Evolutionary conservation across 2,888 invertebrate species (phyloP).

Genomic region (Cephus pulcher): DNA sequence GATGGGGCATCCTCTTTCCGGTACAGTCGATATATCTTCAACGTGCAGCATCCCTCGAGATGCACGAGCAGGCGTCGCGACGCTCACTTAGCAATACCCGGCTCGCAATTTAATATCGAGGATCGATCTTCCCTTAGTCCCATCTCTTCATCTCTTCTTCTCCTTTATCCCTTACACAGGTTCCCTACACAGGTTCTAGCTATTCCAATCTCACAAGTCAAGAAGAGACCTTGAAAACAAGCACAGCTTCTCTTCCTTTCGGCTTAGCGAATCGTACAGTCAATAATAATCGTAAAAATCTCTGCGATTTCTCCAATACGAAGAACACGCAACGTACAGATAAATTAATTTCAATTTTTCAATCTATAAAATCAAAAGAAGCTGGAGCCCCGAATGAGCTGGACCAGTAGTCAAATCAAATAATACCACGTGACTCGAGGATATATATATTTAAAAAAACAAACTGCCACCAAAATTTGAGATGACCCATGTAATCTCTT

Average conservation of each 20-base stretch:
- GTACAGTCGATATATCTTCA: background rate
- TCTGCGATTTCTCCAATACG: background rate
- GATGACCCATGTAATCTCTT: background rate
- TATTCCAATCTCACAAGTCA: background rate
- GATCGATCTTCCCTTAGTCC: background rate
- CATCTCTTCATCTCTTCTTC: background rate
- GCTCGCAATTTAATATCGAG: slow-evolving; percentile 6
- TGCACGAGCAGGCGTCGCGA: background rate
- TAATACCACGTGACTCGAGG: background rate
- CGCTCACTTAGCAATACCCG: background rate
- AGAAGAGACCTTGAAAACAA: background rate
- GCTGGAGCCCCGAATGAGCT: background rate
- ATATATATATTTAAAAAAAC: background rate
- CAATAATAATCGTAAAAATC: background rate
- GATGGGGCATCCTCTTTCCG: background rate
- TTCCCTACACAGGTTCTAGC: background rate
- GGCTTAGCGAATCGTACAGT: background rate
- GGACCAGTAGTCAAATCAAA: background rate
- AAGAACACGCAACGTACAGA: too few species aligned
- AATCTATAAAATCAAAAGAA: background rate
- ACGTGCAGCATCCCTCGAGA: background rate
- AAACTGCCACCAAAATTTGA: background rate
- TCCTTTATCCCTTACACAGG: background rate
- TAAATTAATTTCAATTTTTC: too few species aligned
- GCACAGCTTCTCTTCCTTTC: background rate